These are phyloP conservation scores for Leptinotarsa undecemlineata DNA, from an alignment of 1,140 invertebrate genomes.

Conservation along the genomic window DNA sequence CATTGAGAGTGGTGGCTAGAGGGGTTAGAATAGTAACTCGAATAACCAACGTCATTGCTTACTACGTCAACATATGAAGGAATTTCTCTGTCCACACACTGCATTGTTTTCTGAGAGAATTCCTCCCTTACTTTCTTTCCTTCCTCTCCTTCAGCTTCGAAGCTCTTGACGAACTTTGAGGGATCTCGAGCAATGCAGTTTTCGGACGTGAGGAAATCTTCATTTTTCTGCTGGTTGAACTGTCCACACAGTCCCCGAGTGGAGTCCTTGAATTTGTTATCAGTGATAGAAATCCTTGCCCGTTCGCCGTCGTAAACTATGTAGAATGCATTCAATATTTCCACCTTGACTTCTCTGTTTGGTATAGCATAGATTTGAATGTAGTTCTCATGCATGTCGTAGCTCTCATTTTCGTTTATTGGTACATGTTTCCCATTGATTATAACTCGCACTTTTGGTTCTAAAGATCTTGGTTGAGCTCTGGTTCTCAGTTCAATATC, in stretches of 20 bases:
- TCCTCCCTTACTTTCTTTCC: conserved; percentile 37
- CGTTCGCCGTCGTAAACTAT: conserved; percentile 61
- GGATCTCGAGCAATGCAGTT: conserved; percentile 60
- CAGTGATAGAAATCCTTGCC: conserved; percentile 55
- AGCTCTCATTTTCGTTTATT: conserved; percentile 39
- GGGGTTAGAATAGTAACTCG: background rate
- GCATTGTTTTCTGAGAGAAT: conserved; percentile 49
- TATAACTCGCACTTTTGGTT: conserved; percentile 38
- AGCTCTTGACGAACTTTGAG: conserved; percentile 61
- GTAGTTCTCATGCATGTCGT: conserved; percentile 44
- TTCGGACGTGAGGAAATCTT: conserved; percentile 64
- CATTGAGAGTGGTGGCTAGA: background rate
- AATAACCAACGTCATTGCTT: conserved; percentile 44
- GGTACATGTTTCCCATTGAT: conserved; percentile 52
- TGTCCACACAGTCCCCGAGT: conserved; percentile 69
- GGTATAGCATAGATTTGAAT: conserved; percentile 59
- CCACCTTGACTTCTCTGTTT: conserved; percentile 58
- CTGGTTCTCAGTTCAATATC: conserved; percentile 49
- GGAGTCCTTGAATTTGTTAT: conserved; percentile 56
- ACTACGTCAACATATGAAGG: conserved; percentile 57
- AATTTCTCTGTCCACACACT: conserved; percentile 53
- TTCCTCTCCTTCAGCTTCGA: conserved; percentile 53
- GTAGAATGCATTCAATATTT: conserved; percentile 58
- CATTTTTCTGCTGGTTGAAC: conserved; percentile 60
- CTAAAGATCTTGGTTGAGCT: background rate